phyloP scores from a whole-genome alignment of 2,113 vertebrate genomes.

The Fukomys damarensis region DNA sequence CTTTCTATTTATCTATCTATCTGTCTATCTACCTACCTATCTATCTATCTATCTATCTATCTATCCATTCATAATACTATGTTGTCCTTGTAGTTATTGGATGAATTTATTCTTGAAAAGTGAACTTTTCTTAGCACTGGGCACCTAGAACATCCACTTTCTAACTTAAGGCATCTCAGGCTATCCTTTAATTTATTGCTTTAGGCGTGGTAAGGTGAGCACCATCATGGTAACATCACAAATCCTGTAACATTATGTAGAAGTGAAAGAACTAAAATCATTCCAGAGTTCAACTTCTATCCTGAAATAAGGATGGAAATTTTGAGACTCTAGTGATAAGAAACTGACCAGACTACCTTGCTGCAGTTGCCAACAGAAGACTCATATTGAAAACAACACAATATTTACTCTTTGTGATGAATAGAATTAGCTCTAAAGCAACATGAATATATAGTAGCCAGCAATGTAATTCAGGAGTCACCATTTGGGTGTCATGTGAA shows the following conservation, averaged over 20 bases:
- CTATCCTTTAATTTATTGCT: neutral
- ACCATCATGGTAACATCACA: neutral
- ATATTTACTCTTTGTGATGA: neutral
- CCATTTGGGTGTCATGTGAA: neutral
- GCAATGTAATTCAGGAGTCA: neutral
- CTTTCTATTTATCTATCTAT: neutral
- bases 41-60: neutral
- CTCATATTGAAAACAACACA: neutral
- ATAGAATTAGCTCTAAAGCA: neutral
- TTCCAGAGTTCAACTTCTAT: neutral
- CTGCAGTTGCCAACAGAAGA: neutral
- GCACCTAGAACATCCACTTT: neutral
- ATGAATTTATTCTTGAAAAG: neutral
- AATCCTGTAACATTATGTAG: neutral
- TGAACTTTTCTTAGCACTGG: neutral
- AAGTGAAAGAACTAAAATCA: neutral
- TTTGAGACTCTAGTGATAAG: neutral
- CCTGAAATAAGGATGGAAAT: neutral
- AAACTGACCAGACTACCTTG: neutral
- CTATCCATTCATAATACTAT: neutral
- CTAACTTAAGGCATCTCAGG: neutral
- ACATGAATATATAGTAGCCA: neutral
- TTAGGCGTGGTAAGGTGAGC: neutral
- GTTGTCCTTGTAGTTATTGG: neutral
- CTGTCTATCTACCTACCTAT: neutral